Base-by-base conservation (phyloP, 2,113 vertebrate species). In the Crotalus viridis region DNA sequence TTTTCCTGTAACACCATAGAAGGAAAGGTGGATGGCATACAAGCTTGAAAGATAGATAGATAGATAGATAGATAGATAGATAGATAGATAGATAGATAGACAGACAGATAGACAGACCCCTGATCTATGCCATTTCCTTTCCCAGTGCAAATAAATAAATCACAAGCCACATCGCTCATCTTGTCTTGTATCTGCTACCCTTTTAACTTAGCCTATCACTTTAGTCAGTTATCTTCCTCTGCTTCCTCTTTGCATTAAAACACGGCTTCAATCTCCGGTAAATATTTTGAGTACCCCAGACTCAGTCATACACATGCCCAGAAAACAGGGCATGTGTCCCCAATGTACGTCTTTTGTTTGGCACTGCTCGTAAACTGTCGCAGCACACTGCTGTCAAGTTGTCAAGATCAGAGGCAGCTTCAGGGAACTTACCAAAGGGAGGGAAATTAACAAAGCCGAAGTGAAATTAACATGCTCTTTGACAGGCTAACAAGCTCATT, bases 401-500 rank as follows among this genome's bases (percentile, higher is more conserved):
- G 86, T 93, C 92, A 93, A 93, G 92, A 93, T 93, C 92, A 93
- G 92, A 93, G 81, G 92, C 89, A 87, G 89, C 92, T 90, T 93
- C 89, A 55, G 92, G 89, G 92, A 93, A 93, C 74, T 87, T 93
- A 93, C 89, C 92, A 93, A 93, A 90, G 92, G 92, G 92, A 90
- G 89, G 56, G 89, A 93, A 90, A 93, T 93, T 93, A 93, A 93
- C 89, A 93, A 93, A 90, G 92, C 92, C 54, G 89, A 90, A n/a
- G 92, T 93, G 92, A 93, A 93, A 93, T 93, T 93, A 93, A 90
- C 92, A 90, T 90, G 92, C 89, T 93, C 89, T 87, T 93, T 90
- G 92, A 93, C 92, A 93, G 81, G 56, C 92, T 93, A 93, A 93
- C 92, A 93, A 93, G 92, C 92, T 93, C 92, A 93, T 93, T 93